phyloP scores from a whole-genome alignment of 2,113 vertebrate genomes.

The Lepidothrix coronata region DNA sequence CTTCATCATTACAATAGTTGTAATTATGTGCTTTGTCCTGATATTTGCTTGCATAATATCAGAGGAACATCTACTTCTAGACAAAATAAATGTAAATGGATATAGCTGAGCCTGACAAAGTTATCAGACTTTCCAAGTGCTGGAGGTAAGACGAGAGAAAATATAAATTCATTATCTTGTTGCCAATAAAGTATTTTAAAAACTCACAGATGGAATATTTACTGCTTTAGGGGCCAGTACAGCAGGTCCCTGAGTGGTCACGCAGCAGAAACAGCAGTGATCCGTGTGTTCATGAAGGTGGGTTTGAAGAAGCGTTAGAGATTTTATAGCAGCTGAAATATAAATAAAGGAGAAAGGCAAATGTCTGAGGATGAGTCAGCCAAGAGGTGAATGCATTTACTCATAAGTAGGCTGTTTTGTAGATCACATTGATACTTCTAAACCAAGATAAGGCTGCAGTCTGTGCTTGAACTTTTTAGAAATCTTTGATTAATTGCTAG shows the following conservation, averaged over 20 bases:
- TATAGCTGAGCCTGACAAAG: not conserved
- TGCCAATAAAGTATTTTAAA: not conserved
- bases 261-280: not conserved
- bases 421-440: not conserved
- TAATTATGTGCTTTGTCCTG: not conserved
- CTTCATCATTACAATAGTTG: not conserved
- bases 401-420: constrained; percentile 24
- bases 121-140: not conserved
- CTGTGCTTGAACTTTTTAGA: constrained; percentile 13
- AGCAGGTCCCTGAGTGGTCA: not conserved
- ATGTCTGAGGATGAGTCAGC: constrained; percentile 60
- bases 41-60: not conserved
- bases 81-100: not conserved
- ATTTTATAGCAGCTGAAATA: constrained; percentile 39
- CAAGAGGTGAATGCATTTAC: constrained; percentile 41
- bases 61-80: not conserved
- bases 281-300: not conserved
- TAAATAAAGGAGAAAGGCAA: constrained; percentile 46
- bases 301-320: not conserved
- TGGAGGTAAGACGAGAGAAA: not conserved
- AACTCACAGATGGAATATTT: not conserved
- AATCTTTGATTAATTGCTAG: constrained; percentile 45
- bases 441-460: constrained; percentile 38
- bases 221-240: not conserved
- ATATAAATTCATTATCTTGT: not conserved